phyloP scores from a whole-genome alignment of 2,113 vertebrate genomes.

The Coracopsis vasa region DNA sequence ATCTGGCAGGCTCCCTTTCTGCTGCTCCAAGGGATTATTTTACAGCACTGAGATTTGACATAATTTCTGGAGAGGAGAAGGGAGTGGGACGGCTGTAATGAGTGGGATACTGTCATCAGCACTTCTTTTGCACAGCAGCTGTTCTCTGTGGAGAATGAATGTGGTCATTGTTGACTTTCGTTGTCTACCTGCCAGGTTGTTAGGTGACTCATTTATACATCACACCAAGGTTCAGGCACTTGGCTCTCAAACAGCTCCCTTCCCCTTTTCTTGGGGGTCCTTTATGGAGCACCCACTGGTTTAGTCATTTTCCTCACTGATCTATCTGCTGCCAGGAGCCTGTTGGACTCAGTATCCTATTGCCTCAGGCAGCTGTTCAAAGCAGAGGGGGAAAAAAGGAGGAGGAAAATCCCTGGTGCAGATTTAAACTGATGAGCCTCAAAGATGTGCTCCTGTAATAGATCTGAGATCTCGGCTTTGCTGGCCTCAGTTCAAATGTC shows the following conservation, averaged over 20 bases:
- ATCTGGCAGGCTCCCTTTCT: constrained; percentile 54
- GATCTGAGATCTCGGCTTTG: not conserved
- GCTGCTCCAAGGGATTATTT: constrained; percentile 49
- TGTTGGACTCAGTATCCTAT: not conserved
- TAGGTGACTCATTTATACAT: constrained; percentile 56
- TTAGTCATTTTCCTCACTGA: not conserved
- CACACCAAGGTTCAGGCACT: not conserved
- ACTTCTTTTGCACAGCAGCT: constrained; percentile 58
- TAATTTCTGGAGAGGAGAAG: constrained; percentile 37
- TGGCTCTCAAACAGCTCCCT: not conserved
- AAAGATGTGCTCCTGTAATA: not conserved
- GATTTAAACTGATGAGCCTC: not conserved
- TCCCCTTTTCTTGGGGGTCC: not conserved
- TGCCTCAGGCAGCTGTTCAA: not conserved
- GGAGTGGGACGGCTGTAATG: not conserved
- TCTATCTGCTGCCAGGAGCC: not conserved
- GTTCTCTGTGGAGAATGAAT: constrained; percentile 56
- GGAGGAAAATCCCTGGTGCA: not conserved
- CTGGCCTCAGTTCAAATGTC: not conserved
- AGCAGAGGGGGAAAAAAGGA: not conserved
- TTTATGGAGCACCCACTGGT: not conserved
- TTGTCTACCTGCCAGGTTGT: constrained; percentile 58
- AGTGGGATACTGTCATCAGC: constrained; percentile 54
- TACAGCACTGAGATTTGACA: constrained; percentile 38
- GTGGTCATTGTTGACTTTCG: constrained; percentile 55